Evolutionary conservation across 2,888 invertebrate genomes (phyloP).

Genomic region (Taphrorychus bicolor): DNA sequence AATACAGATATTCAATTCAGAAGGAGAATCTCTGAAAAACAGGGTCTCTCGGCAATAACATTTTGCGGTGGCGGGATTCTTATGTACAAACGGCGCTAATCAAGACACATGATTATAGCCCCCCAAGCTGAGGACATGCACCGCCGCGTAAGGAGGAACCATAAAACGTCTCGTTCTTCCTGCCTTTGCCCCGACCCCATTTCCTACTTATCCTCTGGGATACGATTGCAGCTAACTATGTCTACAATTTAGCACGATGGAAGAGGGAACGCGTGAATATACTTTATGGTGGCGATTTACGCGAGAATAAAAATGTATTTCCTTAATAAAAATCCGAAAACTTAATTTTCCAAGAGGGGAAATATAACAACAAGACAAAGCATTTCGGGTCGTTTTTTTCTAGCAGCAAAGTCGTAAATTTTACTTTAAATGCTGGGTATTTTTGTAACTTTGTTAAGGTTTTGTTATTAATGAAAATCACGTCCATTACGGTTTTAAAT

Average conservation of each 20-base stretch:
- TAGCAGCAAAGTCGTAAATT: neutral
- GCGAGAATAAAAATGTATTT: constrained; percentile 36
- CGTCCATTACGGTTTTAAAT: constrained; percentile 35
- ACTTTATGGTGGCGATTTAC: constrained; percentile 38
- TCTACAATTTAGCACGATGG: constrained; percentile 40
- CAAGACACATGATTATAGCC: constrained; percentile 62
- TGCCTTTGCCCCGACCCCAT: constrained; percentile 36
- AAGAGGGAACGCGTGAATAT: constrained; percentile 37
- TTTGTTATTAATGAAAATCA: constrained; percentile 2
- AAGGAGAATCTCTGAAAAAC: constrained; percentile 52
- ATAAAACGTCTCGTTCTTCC: constrained; percentile 41
- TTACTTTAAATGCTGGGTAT: neutral
- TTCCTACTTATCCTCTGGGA: constrained; percentile 41
- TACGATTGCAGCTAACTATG: constrained; percentile 42
- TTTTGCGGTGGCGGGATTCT: constrained; percentile 51
- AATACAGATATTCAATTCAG: constrained; percentile 9
- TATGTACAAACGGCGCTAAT: constrained; percentile 61
- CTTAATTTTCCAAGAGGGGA: constrained; percentile 26
- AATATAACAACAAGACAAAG: neutral
- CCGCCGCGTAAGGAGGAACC: constrained; percentile 42
- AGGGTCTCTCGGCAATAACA: constrained; percentile 42
- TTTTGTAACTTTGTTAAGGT: neutral
- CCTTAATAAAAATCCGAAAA: constrained; percentile 36
- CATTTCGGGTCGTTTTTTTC: neutral
- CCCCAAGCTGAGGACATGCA: constrained; percentile 40